Percentiles rank a stretch among this genome's conserved stretches.
phyloP scores from a whole-genome alignment of 2,797 vertebrate species.

The Discoglossus pictus region DNA sequence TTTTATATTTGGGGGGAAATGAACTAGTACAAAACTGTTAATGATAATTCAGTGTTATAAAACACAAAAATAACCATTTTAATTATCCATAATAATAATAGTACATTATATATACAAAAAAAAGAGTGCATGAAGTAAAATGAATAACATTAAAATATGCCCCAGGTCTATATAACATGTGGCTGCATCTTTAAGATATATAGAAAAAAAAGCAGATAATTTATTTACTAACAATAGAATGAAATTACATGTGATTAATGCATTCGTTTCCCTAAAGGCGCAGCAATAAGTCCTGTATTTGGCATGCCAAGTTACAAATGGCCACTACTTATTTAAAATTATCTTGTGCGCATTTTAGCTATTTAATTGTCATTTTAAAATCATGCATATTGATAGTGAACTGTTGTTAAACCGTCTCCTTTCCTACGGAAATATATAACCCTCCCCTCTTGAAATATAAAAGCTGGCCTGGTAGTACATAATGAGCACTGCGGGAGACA shows the following conservation, averaged over 20 bases:
- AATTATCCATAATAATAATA: constrained; percentile 30
- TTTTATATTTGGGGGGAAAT: too few relatives aligned
- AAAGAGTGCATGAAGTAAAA: constrained; percentile 17
- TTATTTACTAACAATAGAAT: constrained; percentile 51
- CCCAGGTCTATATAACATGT: too few relatives aligned
- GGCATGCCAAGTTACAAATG: constrained; percentile 54
- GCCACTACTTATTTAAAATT: constrained; percentile 55
- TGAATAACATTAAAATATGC: background rate
- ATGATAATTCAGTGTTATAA: constrained; percentile 2
- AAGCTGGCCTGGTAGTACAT: constrained; percentile 64
- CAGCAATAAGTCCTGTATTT: constrained; percentile 49
- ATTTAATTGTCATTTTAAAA: constrained; percentile 57
- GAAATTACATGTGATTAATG: constrained; percentile 53
- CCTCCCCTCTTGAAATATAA: constrained; percentile 60
- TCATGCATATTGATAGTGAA: constrained; percentile 57
- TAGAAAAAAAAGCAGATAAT: constrained; percentile 29
- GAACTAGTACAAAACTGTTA: too few relatives aligned
- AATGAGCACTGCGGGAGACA: constrained; percentile 55
- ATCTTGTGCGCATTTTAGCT: constrained; percentile 52
- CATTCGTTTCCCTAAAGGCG: constrained; percentile 36
- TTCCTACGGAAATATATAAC: constrained; percentile 70
- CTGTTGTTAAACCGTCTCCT: constrained; percentile 55
- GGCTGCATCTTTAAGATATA: constrained; percentile 42
- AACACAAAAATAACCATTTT: constrained; percentile 36
- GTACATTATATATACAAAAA: constrained; percentile 24